phyloP scores from a whole-genome alignment of 2,888 invertebrate species.

The Agrochola lychnidis region DNA sequence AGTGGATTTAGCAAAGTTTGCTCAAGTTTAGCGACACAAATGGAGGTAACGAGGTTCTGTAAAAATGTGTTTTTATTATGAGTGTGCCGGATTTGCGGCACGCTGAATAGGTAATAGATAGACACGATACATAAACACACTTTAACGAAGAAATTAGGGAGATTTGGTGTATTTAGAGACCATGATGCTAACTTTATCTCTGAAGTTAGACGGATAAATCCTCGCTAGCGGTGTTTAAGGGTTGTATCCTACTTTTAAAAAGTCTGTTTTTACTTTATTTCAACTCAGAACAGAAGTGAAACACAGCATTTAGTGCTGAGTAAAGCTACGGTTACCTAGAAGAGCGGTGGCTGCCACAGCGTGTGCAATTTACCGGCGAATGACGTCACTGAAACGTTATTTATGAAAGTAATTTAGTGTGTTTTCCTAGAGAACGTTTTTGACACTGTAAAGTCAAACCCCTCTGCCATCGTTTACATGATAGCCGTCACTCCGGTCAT shows the following conservation, averaged over 20 bases:
- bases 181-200: neutral
- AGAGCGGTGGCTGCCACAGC: neutral
- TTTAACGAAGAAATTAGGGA: neutral
- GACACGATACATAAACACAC: neutral
- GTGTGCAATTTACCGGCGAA: neutral
- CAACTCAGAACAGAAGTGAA: neutral
- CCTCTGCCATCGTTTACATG: neutral
- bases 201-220: neutral
- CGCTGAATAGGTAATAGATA: neutral
- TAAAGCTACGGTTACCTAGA: neutral
- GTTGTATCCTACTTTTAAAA: neutral
- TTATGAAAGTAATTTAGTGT: too few relatives aligned
- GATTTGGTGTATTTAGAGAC: neutral
- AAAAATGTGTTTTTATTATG: constrained; percentile 28
- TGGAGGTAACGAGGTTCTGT: constrained; percentile 21
- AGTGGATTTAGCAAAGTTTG: constrained; percentile 34
- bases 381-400: neutral
- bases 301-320: neutral
- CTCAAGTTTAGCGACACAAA: constrained; percentile 23
- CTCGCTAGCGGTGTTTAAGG: too few relatives aligned
- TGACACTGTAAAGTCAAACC: too few relatives aligned
- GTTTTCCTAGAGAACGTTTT: neutral
- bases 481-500: neutral
- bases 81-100: constrained; percentile 1
- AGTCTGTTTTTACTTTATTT: neutral